Evolutionary conservation across 2,888 invertebrate species (phyloP), one percentile per base, ranked within the genome.

Genomic region (Celastrina argiolus): DNA sequence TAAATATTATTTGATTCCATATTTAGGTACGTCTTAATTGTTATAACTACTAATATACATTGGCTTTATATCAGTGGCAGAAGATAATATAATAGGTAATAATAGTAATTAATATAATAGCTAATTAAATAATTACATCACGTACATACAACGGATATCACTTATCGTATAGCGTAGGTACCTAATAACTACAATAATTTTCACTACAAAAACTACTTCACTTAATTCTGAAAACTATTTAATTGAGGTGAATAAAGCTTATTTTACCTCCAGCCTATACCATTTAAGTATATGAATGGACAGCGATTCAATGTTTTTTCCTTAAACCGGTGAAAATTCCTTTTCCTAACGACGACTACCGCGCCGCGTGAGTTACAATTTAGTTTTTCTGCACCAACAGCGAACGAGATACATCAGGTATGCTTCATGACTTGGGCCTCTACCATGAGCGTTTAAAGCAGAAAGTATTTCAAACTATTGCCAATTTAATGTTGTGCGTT

Each of bases 291-390:
- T 51, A 51, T 51, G 51, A 51, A 51, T 51, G 51, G 51, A 51
- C 26, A 7, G 31, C 31, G 12, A 51, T 26, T 26, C 51, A 22
- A 26, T 26, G 14, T 51, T 51, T 51, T 51, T 51, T 51, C 39
- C 22, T 26, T 18, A 36, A 36, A 61, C 61, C 61, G 14, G 61
- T 39, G 61, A 61, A 61, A 61, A 36, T 59, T 18, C 59, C 61
- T 61, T 51, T 51, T 26, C 39, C 61, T 36, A 61, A 39, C 61
- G 12, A 61, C 18, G 36, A 12, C 22, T 39, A 36, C 59, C 6
- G 59, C 59, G 22, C 36, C 34, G 16, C 61, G 22, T 39, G 36
- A 61, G 34, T 22, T 18, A 18, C 51, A 51, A 51, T 34, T 31
- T 18, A 18, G 18, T 61, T 61, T 61, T 61, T 61, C 39, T 36